Base-by-base conservation (phyloP, 2,113 vertebrate genomes). In the Brachyhypopomus gauderio region DNA sequence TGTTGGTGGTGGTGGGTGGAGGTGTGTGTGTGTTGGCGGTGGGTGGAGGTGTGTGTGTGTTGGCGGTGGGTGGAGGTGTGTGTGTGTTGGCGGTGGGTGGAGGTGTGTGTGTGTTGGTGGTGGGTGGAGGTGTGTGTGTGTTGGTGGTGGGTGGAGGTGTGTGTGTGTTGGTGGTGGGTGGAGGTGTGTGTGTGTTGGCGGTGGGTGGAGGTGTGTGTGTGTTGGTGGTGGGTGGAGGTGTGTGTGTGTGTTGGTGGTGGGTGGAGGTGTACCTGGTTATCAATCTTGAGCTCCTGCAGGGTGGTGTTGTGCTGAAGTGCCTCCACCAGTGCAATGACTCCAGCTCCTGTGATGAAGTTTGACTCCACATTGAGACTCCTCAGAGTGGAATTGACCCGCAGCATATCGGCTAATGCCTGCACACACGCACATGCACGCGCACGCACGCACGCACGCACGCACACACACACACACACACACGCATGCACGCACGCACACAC, bases 281-380 rank as follows among this genome's bases (percentile, higher is more conserved):
- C 97, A 0, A 99, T 98, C 89, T 97, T 98, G 72, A 99, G 94
- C 85, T 99, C 98, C 73, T 93, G 86, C 3, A 99, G 92, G 0
- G 96, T 95, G 0, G 90, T 95, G 90, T 99, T 99, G 52, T 90
- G 71, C 58, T 97, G 95, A 17, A 99, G 94, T 0, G 96, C 93
- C 81, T 95, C 95, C 0, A 98, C 91, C 23, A 99, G 87, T 74
- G 94, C 89, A 83, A 98, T 78, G 84, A 99, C 93, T 78, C 98
- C 98, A 0, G 94, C 86, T 52, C 98, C 98, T 0, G 97, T 98
- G 82, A 99, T 98, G 90, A 99, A 99, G 91, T 99, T 99, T n/a
- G 98, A 99, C 85, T 99, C 98, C 52, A 99, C 93, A 0, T 99
- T 99, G 88, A 99, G 93, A 56, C 94, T 95, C 91, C 96, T 98